Base-by-base conservation (phyloP, 53 echinoderm and acorn worm species). In the Stichopus horrens region DNA sequence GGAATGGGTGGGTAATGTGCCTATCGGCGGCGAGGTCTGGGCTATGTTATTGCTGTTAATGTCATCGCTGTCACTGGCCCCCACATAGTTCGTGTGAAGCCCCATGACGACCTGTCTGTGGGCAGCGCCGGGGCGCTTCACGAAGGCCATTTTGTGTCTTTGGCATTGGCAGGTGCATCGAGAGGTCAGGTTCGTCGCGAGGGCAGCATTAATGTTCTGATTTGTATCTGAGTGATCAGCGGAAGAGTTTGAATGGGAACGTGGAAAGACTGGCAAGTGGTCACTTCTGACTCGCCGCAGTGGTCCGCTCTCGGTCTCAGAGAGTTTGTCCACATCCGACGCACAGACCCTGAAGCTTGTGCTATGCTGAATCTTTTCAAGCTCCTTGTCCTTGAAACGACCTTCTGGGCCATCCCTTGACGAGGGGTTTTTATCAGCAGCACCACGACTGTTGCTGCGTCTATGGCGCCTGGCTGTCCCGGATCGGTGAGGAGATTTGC, bases 391-490 rank as follows among this genome's bases (percentile, higher is more conserved):
- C 52, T 87, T 87, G 54, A 74, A 53, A 19, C 58, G 54, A 2
- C 21, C 11, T 52, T 86, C 71, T 21, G 63, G 66, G 6, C 19
- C 23, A 51, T 93, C 95, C 71, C 88, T 94, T 18, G 91, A 53
- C 10, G 77, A 81, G 22, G 77, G 90, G 5, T 71, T 91, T 65
- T 94, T 94, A 9, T 93, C 96, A 53, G 92, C 92, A 71, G 93
- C 89, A 19, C 96, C 93, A n/a, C 92, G 97, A 86, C 99, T 99
- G 92, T 93, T 97, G 83, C 90, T 96, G 71, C 99, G 92, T 77
- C 91, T 83, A 73, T 99, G 99, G 19, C 96, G 83, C 8, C 93
- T 92, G 83, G 93, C 92, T 11, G 89, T 89, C 59, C 80, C 80
- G 57, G 92, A 86, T 20, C 92, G 86, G 59, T 86, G 89, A 56